These are phyloP conservation scores for Euspilapteryx auroguttella DNA, from an alignment of 2,888 invertebrate species.

Conservation along the genomic window DNA sequence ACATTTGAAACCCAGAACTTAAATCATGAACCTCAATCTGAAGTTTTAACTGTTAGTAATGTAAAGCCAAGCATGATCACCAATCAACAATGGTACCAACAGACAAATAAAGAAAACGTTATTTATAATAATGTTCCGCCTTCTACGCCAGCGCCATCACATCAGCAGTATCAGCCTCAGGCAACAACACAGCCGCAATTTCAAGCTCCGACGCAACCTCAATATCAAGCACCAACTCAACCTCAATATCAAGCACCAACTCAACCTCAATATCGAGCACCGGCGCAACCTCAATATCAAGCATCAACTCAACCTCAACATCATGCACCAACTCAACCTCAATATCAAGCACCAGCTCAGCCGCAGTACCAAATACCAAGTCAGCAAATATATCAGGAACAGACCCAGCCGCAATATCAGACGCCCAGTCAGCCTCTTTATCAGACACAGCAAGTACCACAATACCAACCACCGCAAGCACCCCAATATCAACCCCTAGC, in stretches of 20 bases:
- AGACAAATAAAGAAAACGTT: slow-evolving; percentile 25
- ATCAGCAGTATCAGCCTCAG: neutral
- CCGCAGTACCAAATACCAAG: slow-evolving; percentile 12
- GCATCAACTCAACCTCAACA: slow-evolving; percentile 12
- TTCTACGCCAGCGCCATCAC: slow-evolving; percentile 9
- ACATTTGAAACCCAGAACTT: slow-evolving; percentile 15
- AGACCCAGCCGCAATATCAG: neutral
- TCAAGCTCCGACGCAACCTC: neutral
- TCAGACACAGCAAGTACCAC: too few species aligned
- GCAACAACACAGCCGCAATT: neutral
- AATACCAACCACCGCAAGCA: slow-evolving; percentile 5
- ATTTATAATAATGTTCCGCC: slow-evolving; percentile 25
- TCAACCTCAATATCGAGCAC: slow-evolving; percentile 14
- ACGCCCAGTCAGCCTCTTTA: too few species aligned
- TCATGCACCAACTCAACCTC: slow-evolving; percentile 11
- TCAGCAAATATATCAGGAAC: neutral
- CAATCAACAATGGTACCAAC: slow-evolving; percentile 50
- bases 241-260: slow-evolving; percentile 13
- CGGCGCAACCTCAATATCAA: slow-evolving; percentile 10
- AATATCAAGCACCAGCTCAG: slow-evolving; percentile 12
- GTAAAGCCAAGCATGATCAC: slow-evolving; percentile 46
- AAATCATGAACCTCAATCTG: slow-evolving; percentile 43
- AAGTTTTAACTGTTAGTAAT: slow-evolving; percentile 40
- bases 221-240: slow-evolving; percentile 4
- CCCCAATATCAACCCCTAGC: neutral